These are phyloP conservation scores for Cynoglossus semilaevis DNA, from an alignment of 2,113 vertebrate genomes.

Conservation along the genomic window DNA sequence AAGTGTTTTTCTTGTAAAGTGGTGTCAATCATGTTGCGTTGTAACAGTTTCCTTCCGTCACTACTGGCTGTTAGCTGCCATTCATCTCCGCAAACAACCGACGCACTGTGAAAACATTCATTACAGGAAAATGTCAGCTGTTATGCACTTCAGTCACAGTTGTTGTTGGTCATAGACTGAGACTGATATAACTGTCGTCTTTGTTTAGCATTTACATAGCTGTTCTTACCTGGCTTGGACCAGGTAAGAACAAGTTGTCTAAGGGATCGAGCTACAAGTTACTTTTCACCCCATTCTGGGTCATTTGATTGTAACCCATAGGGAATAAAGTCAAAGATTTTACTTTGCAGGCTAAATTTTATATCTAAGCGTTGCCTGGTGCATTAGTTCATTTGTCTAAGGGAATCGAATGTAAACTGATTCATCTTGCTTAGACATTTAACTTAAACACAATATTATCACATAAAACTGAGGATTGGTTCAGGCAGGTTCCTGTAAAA, in stretches of 20 bases:
- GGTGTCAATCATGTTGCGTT: slow-evolving; percentile 21
- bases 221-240: too few relatives aligned
- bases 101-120: slow-evolving; percentile 39
- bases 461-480: too few relatives aligned
- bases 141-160: slow-evolving; percentile 19
- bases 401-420: too few relatives aligned
- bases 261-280: too few relatives aligned
- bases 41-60: slow-evolving; percentile 34
- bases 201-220: too few relatives aligned
- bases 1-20: neutral
- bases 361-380: neutral
- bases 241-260: too few relatives aligned
- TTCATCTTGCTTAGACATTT: neutral
- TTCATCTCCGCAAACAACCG: slow-evolving; percentile 14
- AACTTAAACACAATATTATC: neutral
- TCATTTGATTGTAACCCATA: too few relatives aligned
- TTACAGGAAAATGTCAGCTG: slow-evolving; percentile 37
- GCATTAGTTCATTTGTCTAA: neutral
- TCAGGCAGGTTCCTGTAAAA: too few relatives aligned
- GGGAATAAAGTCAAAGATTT: too few relatives aligned
- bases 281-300: too few relatives aligned
- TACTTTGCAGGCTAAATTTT: too few relatives aligned
- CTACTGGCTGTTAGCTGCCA: slow-evolving; percentile 42
- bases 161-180: neutral
- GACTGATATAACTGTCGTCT: too few relatives aligned